Evolutionary conservation across 2,113 vertebrate species (phyloP).

Genomic region (Chrysemys picta): DNA sequence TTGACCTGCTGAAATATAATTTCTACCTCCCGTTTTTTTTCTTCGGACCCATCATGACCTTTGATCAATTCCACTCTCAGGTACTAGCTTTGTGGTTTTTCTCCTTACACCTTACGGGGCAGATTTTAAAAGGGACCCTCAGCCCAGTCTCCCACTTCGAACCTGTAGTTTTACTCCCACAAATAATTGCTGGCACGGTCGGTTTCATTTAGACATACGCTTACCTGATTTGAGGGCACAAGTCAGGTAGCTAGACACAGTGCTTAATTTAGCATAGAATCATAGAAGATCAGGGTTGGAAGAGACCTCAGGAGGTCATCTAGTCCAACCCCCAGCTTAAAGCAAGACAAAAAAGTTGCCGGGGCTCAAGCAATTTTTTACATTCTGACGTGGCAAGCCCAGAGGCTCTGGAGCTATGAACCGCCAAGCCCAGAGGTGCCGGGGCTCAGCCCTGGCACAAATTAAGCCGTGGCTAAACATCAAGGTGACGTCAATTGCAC

Average conservation of each 20-base stretch:
- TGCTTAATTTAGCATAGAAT: no score
- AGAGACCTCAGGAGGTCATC: no score
- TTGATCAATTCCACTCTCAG: conserved; percentile 91
- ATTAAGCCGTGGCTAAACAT: not conserved
- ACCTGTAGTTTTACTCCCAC: not conserved
- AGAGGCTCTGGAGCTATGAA: no score
- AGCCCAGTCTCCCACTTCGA: no score
- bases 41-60: conserved; percentile 96
- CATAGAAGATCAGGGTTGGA: no score
- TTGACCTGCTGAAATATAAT: conserved; percentile 96
- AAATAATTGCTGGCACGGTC: not conserved
- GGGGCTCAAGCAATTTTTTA: no score
- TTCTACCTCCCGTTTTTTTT: conserved; percentile 99
- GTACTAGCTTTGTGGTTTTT: conserved; percentile 64
- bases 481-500: not conserved
- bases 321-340: no score
- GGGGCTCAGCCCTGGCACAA: no score
- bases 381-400: no score
- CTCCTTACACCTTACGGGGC: not conserved
- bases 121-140: not conserved
- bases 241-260: not conserved
- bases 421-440: no score
- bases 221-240: not conserved
- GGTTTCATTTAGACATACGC: not conserved
- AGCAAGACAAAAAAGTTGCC: no score